Percentiles rank a stretch among this genome's conserved stretches.
These are phyloP conservation scores for Gymnocypris eckloni DNA, from an alignment of 2,797 vertebrate species.

Conservation along the genomic window DNA sequence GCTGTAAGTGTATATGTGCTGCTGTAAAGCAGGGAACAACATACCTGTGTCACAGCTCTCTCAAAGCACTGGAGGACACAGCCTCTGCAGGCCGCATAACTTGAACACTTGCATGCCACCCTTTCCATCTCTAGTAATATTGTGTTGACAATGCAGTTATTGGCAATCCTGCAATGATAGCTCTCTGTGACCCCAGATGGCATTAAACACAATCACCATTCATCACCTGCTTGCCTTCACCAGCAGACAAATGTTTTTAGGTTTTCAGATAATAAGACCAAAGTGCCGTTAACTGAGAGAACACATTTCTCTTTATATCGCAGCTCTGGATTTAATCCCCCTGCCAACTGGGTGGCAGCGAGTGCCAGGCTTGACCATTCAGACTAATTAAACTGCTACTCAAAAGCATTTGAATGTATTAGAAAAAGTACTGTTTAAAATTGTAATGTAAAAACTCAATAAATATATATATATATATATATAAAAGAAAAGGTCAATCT, in stretches of 20 bases:
- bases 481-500: background rate
- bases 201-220: constrained; percentile 23
- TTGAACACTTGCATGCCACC: background rate
- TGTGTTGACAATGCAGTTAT: constrained; percentile 7
- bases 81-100: background rate
- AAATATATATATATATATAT: no score
- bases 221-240: constrained; percentile 25
- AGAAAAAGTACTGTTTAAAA: background rate
- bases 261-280: constrained; percentile 25
- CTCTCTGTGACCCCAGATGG: constrained; percentile 3
- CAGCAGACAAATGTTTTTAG: constrained; percentile 19
- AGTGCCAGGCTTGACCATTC: constrained; percentile 24
- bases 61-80: background rate
- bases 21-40: background rate
- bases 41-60: background rate
- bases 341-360: background rate
- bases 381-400: constrained; percentile 28
- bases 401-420: background rate
- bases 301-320: constrained; percentile 13
- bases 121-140: constrained; percentile 13
- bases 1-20: constrained; percentile 48
- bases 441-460: no score
- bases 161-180: background rate
- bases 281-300: constrained; percentile 24
- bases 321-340: background rate